Evolutionary conservation across 2,113 vertebrate genomes (phyloP).

Genomic region (Morone saxatilis): DNA sequence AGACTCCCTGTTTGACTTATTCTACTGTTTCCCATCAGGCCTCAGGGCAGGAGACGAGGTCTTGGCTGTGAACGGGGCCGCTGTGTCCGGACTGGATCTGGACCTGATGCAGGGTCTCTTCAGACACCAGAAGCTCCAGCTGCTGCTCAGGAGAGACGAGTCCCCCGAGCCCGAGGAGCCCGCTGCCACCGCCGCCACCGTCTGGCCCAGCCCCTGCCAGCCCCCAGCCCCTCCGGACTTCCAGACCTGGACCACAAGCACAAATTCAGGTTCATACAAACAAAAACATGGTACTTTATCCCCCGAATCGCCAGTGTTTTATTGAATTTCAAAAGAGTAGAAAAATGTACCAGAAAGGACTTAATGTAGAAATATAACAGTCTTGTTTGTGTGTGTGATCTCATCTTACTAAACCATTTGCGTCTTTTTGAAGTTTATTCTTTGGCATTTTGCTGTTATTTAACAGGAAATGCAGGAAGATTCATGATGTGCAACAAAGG

Average conservation of each 20-base stretch:
- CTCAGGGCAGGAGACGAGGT: conserved; percentile 92
- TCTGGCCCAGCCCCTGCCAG: background rate
- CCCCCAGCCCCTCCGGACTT: conserved; percentile 72
- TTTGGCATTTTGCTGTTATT: too few species aligned
- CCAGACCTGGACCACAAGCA: conserved; percentile 66
- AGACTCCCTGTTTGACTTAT: background rate
- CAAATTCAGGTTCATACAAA: background rate
- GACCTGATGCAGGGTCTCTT: conserved; percentile 90
- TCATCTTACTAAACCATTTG: too few species aligned
- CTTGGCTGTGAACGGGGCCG: conserved; percentile 87
- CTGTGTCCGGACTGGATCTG: conserved; percentile 88
- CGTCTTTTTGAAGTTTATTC: too few species aligned
- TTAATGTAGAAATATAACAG: too few species aligned
- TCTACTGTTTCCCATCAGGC: conserved; percentile 79
- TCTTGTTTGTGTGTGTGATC: too few species aligned
- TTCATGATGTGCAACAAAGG: too few species aligned
- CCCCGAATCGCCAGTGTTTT: too few species aligned
- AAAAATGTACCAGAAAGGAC: too few species aligned
- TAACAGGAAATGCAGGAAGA: too few species aligned
- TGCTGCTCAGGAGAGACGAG: conserved; percentile 83
- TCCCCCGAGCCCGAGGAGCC: conserved; percentile 76
- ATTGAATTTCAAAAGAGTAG: too few species aligned
- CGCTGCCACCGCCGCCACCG: conserved; percentile 27
- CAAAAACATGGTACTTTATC: too few species aligned
- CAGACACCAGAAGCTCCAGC: conserved; percentile 85